Evolutionary conservation across 2,113 vertebrate genomes (phyloP).

Genomic region (Rostratula benghalensis): DNA sequence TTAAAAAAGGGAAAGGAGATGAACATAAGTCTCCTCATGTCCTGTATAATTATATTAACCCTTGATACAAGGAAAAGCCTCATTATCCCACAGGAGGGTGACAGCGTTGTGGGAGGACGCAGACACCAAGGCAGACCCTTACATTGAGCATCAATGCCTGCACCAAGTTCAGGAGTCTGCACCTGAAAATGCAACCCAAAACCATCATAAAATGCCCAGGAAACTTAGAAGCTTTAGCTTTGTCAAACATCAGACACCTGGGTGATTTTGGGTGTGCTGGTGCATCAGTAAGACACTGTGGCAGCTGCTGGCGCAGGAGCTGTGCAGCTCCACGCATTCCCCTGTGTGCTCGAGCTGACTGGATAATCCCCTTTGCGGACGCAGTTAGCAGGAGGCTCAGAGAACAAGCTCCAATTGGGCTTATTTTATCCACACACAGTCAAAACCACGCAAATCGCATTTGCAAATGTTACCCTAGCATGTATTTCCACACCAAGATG

Average conservation of each 20-base stretch:
- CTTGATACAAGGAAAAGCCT: background rate
- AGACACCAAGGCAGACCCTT: fast-evolving
- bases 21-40: background rate
- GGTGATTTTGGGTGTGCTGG: background rate
- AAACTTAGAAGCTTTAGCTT: background rate
- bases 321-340: fast-evolving
- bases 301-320: background rate
- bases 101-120: background rate
- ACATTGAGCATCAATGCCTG: background rate
- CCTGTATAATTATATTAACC: background rate
- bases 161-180: background rate
- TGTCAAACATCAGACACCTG: background rate
- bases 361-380: fast-evolving
- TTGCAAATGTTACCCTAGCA: fast-evolving
- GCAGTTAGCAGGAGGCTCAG: background rate
- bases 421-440: background rate
- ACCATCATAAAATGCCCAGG: background rate
- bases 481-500: background rate
- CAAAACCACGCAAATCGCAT: fast-evolving
- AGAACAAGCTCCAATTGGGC: background rate
- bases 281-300: fast-evolving
- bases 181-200: background rate
- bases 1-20: background rate
- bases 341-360: fast-evolving
- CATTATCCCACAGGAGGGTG: background rate